These are phyloP conservation scores for Aphidius colemani DNA, from an alignment of 2,888 invertebrate species.

Conservation along the genomic window DNA sequence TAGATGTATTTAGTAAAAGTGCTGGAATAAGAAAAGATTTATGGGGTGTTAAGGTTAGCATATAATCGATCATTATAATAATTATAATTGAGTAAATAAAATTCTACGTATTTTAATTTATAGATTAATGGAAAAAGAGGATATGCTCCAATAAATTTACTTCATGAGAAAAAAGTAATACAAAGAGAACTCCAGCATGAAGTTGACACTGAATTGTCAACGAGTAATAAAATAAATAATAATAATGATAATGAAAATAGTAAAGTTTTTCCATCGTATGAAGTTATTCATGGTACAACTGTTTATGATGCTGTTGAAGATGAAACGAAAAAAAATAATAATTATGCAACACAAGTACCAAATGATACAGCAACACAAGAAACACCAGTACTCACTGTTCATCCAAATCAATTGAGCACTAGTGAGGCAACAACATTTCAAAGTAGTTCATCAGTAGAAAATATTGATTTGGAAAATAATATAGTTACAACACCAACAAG, in stretches of 20 bases:
- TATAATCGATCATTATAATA: slow-evolving; percentile 9
- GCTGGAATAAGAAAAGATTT: slow-evolving; percentile 67
- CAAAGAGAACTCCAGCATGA: slow-evolving; percentile 55
- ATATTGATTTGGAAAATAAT: not conserved
- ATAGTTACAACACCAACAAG: not conserved
- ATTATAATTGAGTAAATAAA: too few species aligned
- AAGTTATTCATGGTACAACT: slow-evolving; percentile 73
- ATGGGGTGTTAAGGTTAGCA: slow-evolving; percentile 69
- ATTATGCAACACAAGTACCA: slow-evolving; percentile 32
- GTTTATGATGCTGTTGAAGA: slow-evolving; percentile 50
- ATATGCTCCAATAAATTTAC: slow-evolving; percentile 66
- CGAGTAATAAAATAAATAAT: slow-evolving; percentile 19
- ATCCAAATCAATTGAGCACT: slow-evolving; percentile 37
- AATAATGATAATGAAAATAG: not conserved
- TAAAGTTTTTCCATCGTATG: slow-evolving; percentile 42
- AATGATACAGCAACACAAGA: slow-evolving; percentile 28
- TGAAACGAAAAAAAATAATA: slow-evolving; percentile 26
- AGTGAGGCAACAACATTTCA: slow-evolving; percentile 17
- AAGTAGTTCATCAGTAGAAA: slow-evolving; percentile 5
- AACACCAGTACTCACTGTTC: slow-evolving; percentile 39
- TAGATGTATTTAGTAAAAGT: slow-evolving; percentile 73
- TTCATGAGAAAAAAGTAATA: slow-evolving; percentile 67
- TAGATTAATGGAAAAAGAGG: slow-evolving; percentile 71
- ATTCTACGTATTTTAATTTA: not conserved
- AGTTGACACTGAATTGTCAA: slow-evolving; percentile 59